Evolutionary conservation across 2,113 vertebrate genomes (phyloP).

Genomic region (Corythornis cristatus): DNA sequence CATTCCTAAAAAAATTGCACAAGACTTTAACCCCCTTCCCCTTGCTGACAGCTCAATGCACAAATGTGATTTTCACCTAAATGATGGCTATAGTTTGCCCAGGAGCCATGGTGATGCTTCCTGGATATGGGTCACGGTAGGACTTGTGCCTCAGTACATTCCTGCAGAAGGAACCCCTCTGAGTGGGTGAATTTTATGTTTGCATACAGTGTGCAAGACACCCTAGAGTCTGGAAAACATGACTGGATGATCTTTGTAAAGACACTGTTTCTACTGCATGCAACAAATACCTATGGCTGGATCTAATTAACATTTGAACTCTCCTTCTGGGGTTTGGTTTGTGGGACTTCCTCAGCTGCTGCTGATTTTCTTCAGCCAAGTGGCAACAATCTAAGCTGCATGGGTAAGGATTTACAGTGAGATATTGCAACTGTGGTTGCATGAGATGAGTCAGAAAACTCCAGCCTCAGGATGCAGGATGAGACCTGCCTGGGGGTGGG

Average conservation of each 20-base stretch:
- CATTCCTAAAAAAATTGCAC: constrained; percentile 57
- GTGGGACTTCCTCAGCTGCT: background rate
- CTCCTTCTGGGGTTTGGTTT: background rate
- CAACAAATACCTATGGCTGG: background rate
- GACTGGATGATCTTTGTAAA: background rate
- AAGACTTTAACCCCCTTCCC: background rate
- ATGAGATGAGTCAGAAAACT: background rate
- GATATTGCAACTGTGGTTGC: background rate
- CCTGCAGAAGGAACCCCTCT: background rate
- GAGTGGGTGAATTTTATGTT: background rate
- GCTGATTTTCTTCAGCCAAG: background rate
- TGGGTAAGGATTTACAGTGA: background rate
- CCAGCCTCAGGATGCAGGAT: background rate
- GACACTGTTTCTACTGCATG: constrained; percentile 23
- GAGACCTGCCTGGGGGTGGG: background rate
- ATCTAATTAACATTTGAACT: background rate
- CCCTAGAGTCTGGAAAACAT: background rate
- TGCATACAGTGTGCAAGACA: background rate
- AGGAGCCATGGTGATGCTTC: background rate
- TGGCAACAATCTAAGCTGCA: background rate
- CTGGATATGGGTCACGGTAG: background rate
- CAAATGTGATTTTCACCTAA: background rate
- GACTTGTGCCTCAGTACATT: background rate
- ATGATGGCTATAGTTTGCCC: background rate
- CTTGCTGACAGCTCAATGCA: constrained; percentile 4